Evolutionary conservation across 2,888 invertebrate species (phyloP).

Genomic region (Limnephilus marmoratus): DNA sequence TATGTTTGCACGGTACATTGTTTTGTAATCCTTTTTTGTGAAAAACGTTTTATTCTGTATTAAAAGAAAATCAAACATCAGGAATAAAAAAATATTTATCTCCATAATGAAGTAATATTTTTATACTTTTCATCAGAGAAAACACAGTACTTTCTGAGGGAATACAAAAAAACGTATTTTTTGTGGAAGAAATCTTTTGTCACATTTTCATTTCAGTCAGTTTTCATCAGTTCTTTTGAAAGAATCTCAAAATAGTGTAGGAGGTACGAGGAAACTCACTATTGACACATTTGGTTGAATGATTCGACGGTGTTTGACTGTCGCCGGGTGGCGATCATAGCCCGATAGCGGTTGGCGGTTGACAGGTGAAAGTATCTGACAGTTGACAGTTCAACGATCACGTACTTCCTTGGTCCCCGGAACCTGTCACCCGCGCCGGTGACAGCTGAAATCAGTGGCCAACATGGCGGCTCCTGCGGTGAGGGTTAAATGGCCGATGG

Average conservation of each 20-base stretch:
- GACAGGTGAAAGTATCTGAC: conserved; percentile 39
- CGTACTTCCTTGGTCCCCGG: conserved; percentile 41
- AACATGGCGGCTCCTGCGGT: not conserved
- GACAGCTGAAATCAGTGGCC: conserved; percentile 41
- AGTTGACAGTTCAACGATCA: conserved; percentile 32
- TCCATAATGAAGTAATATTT: not conserved
- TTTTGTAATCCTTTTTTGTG: no score
- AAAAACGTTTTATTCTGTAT: no score
- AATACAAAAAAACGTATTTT: not conserved
- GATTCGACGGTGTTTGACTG: conserved; percentile 26
- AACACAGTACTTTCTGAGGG: not conserved
- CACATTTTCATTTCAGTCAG: not conserved
- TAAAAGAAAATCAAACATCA: not conserved
- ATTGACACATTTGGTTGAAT: conserved; percentile 18
- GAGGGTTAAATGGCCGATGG: not conserved
- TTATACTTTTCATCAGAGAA: not conserved
- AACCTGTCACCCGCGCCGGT: conserved; percentile 23
- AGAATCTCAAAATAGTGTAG: not conserved
- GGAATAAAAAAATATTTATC: not conserved
- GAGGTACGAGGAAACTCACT: not conserved
- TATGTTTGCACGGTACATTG: no score
- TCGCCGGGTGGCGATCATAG: conserved; percentile 18
- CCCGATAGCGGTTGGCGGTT: conserved; percentile 17
- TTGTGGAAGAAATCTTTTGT: not conserved
- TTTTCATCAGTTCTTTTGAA: not conserved